Percentiles rank a stretch among this genome's conserved stretches.
Evolutionary conservation across 1,140 invertebrate species (phyloP).

Genomic region (Aporrectodea caliginosa): DNA sequence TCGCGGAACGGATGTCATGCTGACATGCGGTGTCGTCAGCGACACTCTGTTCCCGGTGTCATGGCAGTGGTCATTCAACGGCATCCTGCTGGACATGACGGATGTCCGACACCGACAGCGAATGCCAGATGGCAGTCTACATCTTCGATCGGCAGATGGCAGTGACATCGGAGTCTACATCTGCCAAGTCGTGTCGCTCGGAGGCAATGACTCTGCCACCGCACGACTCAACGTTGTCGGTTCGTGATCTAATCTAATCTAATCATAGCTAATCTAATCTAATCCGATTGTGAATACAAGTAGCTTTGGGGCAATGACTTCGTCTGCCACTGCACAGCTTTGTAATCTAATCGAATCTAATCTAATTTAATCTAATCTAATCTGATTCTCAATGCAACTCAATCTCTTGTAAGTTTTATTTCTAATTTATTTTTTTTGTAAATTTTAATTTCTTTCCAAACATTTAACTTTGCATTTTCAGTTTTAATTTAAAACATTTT

Average conservation of each 20-base stretch:
- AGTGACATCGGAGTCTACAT: slow-evolving; percentile 58
- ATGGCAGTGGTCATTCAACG: slow-evolving; percentile 26
- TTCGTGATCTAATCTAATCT: background rate
- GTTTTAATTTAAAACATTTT: too few relatives aligned
- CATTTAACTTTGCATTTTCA: too few relatives aligned
- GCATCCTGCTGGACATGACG: background rate
- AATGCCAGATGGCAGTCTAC: slow-evolving; percentile 54
- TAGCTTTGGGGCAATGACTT: too few relatives aligned
- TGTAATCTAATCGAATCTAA: too few relatives aligned
- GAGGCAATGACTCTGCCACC: slow-evolving; percentile 83
- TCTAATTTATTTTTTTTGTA: too few relatives aligned
- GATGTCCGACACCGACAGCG: slow-evolving; percentile 35
- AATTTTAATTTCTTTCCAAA: too few relatives aligned
- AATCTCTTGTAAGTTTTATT: too few relatives aligned
- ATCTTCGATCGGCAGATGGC: slow-evolving; percentile 57
- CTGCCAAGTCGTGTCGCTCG: slow-evolving; percentile 73
- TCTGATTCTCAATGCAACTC: too few relatives aligned
- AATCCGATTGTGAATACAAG: too few relatives aligned
- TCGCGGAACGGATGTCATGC: slow-evolving; percentile 79
- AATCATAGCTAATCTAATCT: too few relatives aligned
- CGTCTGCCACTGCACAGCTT: too few relatives aligned
- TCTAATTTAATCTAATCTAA: too few relatives aligned
- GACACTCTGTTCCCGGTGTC: slow-evolving; percentile 12
- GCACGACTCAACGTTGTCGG: slow-evolving; percentile 59
- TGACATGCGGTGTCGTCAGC: slow-evolving; percentile 77